phyloP scores from a whole-genome alignment of 2,888 invertebrate species.

The Heliconius sara region DNA sequence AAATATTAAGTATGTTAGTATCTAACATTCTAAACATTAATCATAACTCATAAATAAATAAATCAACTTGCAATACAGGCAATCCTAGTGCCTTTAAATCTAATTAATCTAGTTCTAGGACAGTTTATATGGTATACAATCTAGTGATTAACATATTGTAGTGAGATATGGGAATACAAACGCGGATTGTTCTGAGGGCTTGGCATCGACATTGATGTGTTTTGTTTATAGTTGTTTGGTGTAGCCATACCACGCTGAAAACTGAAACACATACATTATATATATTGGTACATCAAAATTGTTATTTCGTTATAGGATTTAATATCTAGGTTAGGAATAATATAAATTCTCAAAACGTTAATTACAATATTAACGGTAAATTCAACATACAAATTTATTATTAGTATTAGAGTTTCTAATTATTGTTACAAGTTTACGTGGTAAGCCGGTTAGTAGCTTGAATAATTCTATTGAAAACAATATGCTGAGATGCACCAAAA shows the following conservation, averaged over 20 bases:
- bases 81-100: slow-evolving; percentile 49
- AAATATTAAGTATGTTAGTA: slow-evolving; percentile 73
- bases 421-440: slow-evolving; percentile 3
- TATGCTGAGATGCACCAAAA: neutral
- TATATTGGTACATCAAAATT: slow-evolving; percentile 6
- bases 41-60: slow-evolving; percentile 45
- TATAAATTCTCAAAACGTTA: neutral
- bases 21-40: slow-evolving; percentile 65
- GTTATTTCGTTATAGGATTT: neutral
- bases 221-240: slow-evolving; percentile 92
- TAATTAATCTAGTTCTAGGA: slow-evolving; percentile 37
- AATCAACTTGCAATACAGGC: slow-evolving; percentile 45
- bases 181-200: slow-evolving; percentile 88
- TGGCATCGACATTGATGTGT: slow-evolving; percentile 89
- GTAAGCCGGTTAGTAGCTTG: neutral
- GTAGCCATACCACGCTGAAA: slow-evolving; percentile 86
- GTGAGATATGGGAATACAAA: slow-evolving; percentile 80
- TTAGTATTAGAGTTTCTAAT: neutral
- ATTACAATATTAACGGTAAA: no score
- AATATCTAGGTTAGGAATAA: neutral
- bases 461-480: neutral
- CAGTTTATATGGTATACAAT: slow-evolving; percentile 30
- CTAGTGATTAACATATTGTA: slow-evolving; percentile 48
- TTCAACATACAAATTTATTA: neutral
- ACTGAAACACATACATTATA: slow-evolving; percentile 34